These are phyloP conservation scores for Liopterus haemorrhoidalis DNA, from an alignment of 2,888 invertebrate species.

Conservation along the genomic window DNA sequence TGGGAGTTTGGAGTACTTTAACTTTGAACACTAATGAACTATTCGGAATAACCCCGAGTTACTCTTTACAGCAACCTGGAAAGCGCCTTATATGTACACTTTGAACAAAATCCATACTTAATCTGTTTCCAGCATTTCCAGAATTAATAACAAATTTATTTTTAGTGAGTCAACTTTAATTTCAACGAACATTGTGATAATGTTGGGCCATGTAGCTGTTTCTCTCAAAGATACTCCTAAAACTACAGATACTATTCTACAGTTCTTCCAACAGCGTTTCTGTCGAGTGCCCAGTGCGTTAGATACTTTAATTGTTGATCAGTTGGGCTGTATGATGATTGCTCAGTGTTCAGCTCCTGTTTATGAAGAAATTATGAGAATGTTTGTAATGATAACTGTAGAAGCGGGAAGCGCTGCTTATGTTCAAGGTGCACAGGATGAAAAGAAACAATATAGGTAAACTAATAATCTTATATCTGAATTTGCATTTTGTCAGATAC, in stretches of 20 bases:
- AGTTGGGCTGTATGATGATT: slow-evolving; percentile 96
- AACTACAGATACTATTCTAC: slow-evolving; percentile 89
- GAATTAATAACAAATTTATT: no score
- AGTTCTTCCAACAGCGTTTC: slow-evolving; percentile 94
- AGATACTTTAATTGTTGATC: slow-evolving; percentile 93
- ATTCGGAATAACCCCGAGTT: not conserved
- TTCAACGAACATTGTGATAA: slow-evolving; percentile 93
- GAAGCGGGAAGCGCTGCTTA: slow-evolving; percentile 80
- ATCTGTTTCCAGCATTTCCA: no score
- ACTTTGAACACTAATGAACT: no score
- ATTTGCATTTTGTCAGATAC: no score
- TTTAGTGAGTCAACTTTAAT: slow-evolving; percentile 84
- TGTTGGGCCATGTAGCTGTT: slow-evolving; percentile 95
- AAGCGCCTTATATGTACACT: no score
- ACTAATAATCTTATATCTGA: slow-evolving; percentile 6
- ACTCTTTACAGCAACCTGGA: no score
- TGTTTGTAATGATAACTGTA: slow-evolving; percentile 94
- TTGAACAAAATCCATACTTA: no score
- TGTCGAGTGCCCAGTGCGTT: slow-evolving; percentile 88
- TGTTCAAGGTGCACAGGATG: slow-evolving; percentile 52
- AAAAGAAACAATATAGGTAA: slow-evolving; percentile 54
- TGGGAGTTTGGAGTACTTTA: no score
- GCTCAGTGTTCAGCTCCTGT: slow-evolving; percentile 79
- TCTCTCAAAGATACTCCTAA: slow-evolving; percentile 88
- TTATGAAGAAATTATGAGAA: slow-evolving; percentile 95